Conservation (phyloP, 2,797 vertebrate species). For the Diplodus sargus region DNA sequence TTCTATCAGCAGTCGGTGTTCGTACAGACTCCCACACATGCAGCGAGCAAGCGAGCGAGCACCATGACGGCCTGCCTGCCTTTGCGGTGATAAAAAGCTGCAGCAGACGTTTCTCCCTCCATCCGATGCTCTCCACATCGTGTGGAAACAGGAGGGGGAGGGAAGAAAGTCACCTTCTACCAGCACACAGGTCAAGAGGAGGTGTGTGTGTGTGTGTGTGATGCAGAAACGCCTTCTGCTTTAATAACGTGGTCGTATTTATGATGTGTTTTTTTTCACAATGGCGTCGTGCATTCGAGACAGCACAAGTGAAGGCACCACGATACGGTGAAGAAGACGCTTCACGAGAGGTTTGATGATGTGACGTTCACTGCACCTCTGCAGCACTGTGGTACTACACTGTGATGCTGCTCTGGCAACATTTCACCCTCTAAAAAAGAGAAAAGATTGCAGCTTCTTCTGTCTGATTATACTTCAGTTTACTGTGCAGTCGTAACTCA, state of each 20-base stretch:
- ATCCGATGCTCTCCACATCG: conserved; percentile 29
- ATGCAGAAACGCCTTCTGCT: not conserved
- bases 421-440: too few species aligned
- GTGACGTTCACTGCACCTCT: too few species aligned
- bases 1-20: not conserved
- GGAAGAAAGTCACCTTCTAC: conserved; percentile 60
- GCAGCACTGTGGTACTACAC: too few species aligned
- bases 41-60: not conserved
- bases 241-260: not conserved
- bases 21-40: conserved; percentile 48
- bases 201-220: not conserved
- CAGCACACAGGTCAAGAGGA: conserved; percentile 40
- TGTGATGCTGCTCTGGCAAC: too few species aligned
- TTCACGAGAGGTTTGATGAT: too few species aligned
- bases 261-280: not conserved
- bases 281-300: too few species aligned
- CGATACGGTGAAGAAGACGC: too few species aligned
- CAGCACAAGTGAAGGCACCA: too few species aligned
- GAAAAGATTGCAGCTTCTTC: too few species aligned
- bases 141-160: conserved; percentile 3
- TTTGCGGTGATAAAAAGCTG: conserved; percentile 50
- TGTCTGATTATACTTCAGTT: too few species aligned
- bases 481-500: too few species aligned
- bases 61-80: conserved; percentile 20
- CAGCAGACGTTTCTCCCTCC: conserved; percentile 50